Conservation (phyloP, 2,113 vertebrate genomes). For the Tachuris rubrigastra region DNA sequence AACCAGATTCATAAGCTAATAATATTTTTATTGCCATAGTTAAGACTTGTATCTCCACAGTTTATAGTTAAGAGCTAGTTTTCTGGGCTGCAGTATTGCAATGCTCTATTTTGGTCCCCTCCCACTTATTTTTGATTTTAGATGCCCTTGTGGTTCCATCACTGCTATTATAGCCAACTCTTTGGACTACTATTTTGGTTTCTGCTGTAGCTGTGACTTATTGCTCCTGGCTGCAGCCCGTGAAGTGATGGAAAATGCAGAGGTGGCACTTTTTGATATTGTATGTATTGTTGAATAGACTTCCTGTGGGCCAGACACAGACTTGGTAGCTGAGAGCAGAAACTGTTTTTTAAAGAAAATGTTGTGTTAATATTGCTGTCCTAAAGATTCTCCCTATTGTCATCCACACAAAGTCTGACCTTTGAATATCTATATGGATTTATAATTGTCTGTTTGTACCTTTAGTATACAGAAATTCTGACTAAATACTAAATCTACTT, state of each 20-base stretch:
- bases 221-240: neutral
- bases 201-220: neutral
- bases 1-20: neutral
- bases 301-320: neutral
- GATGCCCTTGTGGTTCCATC: neutral
- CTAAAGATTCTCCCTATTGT: neutral
- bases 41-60: neutral
- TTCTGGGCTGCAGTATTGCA: neutral
- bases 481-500: neutral
- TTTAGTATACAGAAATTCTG: neutral
- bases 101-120: neutral
- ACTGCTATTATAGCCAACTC: neutral
- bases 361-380: neutral
- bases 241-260: neutral
- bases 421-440: neutral
- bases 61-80: neutral
- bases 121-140: neutral
- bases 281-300: neutral
- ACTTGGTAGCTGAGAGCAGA: neutral
- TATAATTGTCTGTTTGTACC: neutral
- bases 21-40: neutral
- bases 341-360: neutral
- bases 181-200: neutral
- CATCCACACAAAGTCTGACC: neutral
- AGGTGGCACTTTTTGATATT: neutral